Evolutionary conservation across 2,888 invertebrate genomes (phyloP).

Genomic region (Eupeodes latifasciatus): DNA sequence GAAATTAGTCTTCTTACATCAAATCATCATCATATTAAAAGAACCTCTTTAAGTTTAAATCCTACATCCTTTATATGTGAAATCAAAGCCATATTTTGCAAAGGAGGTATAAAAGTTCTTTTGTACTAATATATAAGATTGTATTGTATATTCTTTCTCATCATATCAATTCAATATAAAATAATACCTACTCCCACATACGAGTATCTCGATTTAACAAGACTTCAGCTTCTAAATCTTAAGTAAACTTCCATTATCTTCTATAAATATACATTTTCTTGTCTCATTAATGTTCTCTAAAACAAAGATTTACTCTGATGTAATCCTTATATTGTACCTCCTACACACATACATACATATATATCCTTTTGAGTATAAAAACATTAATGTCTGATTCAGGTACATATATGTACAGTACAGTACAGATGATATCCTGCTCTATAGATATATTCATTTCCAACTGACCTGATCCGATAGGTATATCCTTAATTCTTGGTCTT

Average conservation of each 20-base stretch:
- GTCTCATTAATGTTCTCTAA: slow-evolving; percentile 32
- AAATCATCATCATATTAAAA: too few relatives aligned
- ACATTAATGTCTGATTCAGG: slow-evolving; percentile 44
- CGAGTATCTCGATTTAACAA: slow-evolving; percentile 1
- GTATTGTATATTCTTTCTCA: background rate
- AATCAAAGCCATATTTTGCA: too few relatives aligned
- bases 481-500: slow-evolving; percentile 45
- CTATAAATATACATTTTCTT: background rate
- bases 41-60: too few relatives aligned
- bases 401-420: background rate
- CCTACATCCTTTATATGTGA: too few relatives aligned
- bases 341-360: background rate
- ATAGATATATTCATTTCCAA: slow-evolving; percentile 62
- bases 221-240: background rate
- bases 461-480: slow-evolving; percentile 53
- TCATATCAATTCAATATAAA: background rate
- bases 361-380: slow-evolving; percentile 9
- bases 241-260: slow-evolving; percentile 18
- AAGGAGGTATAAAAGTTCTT: too few relatives aligned
- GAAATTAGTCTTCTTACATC: too few relatives aligned
- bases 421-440: too few relatives aligned
- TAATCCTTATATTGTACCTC: slow-evolving; percentile 1
- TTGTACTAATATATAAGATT: too few relatives aligned
- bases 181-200: background rate
- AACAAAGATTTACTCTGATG: slow-evolving; percentile 38